phyloP scores from a whole-genome alignment of 2,888 invertebrate species.

The Troglohyphantes excavatus region DNA sequence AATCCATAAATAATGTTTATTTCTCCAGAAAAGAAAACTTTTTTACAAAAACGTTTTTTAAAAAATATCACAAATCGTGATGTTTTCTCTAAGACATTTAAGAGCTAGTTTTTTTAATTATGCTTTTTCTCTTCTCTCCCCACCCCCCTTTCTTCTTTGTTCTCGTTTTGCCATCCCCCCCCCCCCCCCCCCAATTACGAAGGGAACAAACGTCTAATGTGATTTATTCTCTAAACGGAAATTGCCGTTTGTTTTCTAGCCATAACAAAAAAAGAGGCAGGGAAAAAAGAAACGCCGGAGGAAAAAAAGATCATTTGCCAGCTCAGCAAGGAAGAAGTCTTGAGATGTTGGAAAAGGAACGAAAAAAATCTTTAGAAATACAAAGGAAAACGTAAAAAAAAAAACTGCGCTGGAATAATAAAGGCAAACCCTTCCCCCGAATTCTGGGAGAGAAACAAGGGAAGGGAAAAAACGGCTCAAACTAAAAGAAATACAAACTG shows the following conservation, averaged over 20 bases:
- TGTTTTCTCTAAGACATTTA: conserved; percentile 65
- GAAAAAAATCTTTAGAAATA: conserved; percentile 29
- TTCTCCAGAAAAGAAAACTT: conserved; percentile 48
- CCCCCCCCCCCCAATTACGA: conserved; percentile 62
- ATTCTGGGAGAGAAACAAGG: neutral
- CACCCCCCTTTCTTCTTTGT: conserved; percentile 27
- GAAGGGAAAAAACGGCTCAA: conserved; percentile 5
- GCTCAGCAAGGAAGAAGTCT: conserved; percentile 40
- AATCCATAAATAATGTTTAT: conserved; percentile 70
- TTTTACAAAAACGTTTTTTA: neutral
- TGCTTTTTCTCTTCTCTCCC: conserved; percentile 35
- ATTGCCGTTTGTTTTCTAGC: conserved; percentile 57
- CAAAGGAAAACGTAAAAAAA: conserved; percentile 24
- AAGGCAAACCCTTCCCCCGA: conserved; percentile 40
- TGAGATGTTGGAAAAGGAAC: conserved; percentile 7
- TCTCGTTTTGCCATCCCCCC: conserved; percentile 51
- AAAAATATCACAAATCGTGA: conserved; percentile 38
- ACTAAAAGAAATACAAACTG: conserved; percentile 23
- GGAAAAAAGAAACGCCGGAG: neutral
- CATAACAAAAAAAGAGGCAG: conserved; percentile 63
- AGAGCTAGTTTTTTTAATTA: conserved; percentile 68
- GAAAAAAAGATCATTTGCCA: conserved; percentile 64
- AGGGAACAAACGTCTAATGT: conserved; percentile 68
- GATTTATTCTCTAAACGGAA: conserved; percentile 74
- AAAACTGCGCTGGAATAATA: conserved; percentile 39